Evolutionary conservation across 2,113 vertebrate genomes (phyloP).

Genomic region (Eleginops maclovinus): DNA sequence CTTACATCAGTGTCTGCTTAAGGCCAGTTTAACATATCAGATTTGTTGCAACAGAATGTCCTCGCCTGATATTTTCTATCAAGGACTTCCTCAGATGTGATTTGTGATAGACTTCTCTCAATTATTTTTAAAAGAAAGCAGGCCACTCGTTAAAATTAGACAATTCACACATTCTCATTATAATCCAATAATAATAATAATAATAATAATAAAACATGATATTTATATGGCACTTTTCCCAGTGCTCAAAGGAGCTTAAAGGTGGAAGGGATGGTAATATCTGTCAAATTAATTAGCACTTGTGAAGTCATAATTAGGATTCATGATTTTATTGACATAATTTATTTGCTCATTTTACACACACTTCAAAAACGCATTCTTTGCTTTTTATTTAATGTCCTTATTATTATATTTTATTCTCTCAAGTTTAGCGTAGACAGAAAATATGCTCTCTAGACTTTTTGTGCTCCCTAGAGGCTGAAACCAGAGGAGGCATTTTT

Average conservation of each 20-base stretch:
- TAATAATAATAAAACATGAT: no score
- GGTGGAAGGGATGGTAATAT: not conserved
- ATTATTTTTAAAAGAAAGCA: constrained; percentile 16
- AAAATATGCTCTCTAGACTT: constrained; percentile 50
- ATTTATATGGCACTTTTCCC: no score
- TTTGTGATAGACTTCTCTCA: not conserved
- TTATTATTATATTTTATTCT: constrained; percentile 16
- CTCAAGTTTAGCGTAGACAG: constrained; percentile 6
- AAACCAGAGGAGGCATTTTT: constrained; percentile 64
- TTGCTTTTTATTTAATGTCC: constrained; percentile 5
- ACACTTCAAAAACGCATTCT: not conserved
- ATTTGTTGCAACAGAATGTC: constrained; percentile 9
- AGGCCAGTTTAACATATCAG: constrained; percentile 20
- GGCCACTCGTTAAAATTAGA: no score
- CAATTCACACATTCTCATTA: not conserved
- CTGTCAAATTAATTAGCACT: not conserved
- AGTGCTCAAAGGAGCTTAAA: no score
- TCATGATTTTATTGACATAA: not conserved
- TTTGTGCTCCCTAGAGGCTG: constrained; percentile 59
- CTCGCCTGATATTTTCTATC: constrained; percentile 22
- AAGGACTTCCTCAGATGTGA: constrained; percentile 1
- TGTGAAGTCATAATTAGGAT: not conserved
- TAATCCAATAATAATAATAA: not conserved
- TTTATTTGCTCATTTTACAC: not conserved
- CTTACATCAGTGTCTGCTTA: constrained; percentile 28